phyloP scores from a whole-genome alignment of 30 jellyfish, hydroid and myxozoan species.

The Aurelia aurita complex sp. Pacific region DNA sequence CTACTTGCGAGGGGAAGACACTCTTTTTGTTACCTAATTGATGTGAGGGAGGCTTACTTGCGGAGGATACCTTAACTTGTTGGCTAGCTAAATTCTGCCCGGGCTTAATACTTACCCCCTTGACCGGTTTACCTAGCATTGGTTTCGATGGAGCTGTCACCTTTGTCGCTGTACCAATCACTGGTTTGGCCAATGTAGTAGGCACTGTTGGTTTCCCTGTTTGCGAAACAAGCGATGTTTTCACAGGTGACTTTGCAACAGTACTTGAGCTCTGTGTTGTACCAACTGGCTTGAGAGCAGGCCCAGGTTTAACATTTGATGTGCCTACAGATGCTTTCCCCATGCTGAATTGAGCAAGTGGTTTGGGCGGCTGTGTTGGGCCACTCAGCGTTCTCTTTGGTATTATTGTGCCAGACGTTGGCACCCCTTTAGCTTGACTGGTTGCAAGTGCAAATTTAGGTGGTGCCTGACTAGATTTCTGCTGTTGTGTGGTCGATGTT shows the following conservation, averaged over 20 bases:
- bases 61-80: neutral
- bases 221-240: neutral
- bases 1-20: neutral
- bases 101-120: slow-evolving; percentile 1
- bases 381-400: too few species aligned
- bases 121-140: neutral
- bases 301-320: neutral
- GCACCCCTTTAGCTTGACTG: too few species aligned
- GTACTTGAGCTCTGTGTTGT: neutral
- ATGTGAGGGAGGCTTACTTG: neutral
- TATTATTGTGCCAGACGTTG: too few species aligned
- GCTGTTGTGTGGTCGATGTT: too few species aligned
- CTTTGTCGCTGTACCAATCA: neutral
- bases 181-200: neutral
- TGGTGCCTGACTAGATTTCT: too few species aligned
- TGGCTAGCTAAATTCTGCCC: neutral
- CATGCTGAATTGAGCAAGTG: too few species aligned
- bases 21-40: neutral
- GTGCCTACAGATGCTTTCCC: neutral
- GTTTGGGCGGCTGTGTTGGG: too few species aligned
- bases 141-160: neutral
- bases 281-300: neutral
- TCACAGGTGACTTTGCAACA: neutral
- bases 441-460: too few species aligned
- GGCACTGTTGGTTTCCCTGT: neutral